phyloP scores from a whole-genome alignment of 2,113 vertebrate species.

The Zonotrichia leucophrys region DNA sequence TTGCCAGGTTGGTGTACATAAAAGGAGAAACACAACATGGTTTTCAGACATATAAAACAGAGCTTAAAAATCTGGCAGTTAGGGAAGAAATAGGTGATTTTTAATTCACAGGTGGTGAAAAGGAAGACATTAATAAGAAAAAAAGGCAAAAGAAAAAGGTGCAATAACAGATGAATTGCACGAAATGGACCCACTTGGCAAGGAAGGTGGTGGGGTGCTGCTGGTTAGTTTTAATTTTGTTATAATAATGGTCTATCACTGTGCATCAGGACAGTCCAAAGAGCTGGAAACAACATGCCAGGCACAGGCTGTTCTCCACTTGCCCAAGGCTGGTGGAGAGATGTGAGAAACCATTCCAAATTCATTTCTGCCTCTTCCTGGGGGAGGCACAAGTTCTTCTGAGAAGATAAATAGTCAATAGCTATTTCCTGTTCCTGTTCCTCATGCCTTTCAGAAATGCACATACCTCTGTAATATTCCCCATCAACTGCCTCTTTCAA shows the following conservation, averaged over 20 bases:
- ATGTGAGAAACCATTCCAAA: not conserved
- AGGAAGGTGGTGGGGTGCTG: fast-evolving
- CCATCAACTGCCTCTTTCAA: not conserved
- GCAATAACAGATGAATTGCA: not conserved
- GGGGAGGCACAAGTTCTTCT: not conserved
- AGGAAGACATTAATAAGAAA: not conserved
- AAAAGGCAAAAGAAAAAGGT: fast-evolving
- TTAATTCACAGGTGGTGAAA: not conserved
- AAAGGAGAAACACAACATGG: not conserved
- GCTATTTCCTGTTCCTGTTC: not conserved
- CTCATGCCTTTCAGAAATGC: not conserved
- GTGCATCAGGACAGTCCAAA: not conserved
- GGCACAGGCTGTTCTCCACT: fast-evolving
- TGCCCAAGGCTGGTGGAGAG: not conserved
- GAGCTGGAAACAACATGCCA: not conserved
- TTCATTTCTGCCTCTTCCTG: not conserved
- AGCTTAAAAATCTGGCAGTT: not conserved
- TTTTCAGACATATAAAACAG: not conserved
- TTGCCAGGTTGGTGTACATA: not conserved
- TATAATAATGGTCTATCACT: not conserved
- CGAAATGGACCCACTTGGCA: not conserved
- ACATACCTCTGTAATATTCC: not conserved
- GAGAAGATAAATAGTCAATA: not conserved
- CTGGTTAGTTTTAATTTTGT: not conserved
- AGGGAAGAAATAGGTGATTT: not conserved